Conservation (phyloP, 2,888 invertebrate genomes). For the Drymonia ruficornis region DNA sequence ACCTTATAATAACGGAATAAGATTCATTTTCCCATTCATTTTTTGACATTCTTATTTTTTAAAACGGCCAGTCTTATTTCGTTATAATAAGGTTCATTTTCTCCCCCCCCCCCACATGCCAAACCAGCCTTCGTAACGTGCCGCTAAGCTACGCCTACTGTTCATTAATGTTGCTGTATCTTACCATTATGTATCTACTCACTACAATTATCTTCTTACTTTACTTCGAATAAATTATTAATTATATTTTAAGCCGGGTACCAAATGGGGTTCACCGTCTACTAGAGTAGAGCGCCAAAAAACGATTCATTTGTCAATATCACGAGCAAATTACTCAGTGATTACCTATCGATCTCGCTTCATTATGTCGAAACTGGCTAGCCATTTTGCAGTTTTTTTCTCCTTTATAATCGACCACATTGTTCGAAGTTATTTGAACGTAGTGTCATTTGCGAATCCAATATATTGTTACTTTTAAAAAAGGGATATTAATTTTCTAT, state of each 20-base stretch:
- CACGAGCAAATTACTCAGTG: constrained; percentile 3
- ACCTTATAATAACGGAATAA: too few relatives aligned
- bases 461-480: not conserved
- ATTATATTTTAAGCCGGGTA: not conserved
- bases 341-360: constrained; percentile 6
- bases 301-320: constrained; percentile 7
- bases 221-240: too few relatives aligned
- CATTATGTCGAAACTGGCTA: constrained; percentile 2
- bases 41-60: too few relatives aligned
- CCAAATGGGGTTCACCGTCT: not conserved
- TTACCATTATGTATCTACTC: too few relatives aligned
- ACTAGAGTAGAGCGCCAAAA: not conserved
- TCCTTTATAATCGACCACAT: not conserved
- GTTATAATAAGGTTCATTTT: too few relatives aligned
- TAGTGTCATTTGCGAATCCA: not conserved
- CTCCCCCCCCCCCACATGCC: too few relatives aligned
- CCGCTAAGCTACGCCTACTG: too few relatives aligned
- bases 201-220: too few relatives aligned
- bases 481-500: constrained; percentile 3
- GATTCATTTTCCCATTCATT: too few relatives aligned
- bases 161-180: too few relatives aligned
- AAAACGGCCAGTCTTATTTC: too few relatives aligned
- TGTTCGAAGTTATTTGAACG: not conserved
- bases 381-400: not conserved
- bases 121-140: too few relatives aligned